Conservation (phyloP, 2,888 invertebrate species). For the Laothoe populi region DNA sequence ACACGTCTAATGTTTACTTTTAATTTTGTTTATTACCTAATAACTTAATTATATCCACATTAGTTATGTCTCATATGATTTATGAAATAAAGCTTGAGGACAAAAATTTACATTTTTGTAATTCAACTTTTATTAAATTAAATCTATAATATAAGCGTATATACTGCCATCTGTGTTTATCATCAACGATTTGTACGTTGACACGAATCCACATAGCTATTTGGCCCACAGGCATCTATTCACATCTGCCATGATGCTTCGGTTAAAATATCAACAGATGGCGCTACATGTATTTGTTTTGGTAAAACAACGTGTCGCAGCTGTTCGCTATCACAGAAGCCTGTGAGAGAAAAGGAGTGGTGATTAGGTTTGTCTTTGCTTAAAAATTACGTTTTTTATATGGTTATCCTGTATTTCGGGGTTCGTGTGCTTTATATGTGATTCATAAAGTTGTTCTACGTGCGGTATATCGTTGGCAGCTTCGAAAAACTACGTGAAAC, state of each 20-base stretch:
- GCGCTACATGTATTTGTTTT: conserved; percentile 76
- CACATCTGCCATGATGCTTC: conserved; percentile 31
- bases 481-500: conserved; percentile 64
- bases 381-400: conserved; percentile 78
- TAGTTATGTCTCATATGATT: too few species aligned
- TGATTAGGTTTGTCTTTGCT: conserved; percentile 79
- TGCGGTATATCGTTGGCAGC: conserved; percentile 69
- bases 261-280: conserved; percentile 53
- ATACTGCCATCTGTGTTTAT: conserved; percentile 47
- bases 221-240: conserved; percentile 27
- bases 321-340: conserved; percentile 84
- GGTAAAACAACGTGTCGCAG: conserved; percentile 79
- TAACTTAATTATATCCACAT: too few species aligned
- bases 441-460: conserved; percentile 59
- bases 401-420: conserved; percentile 65
- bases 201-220: neutral
- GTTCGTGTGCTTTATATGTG: conserved; percentile 62
- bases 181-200: conserved; percentile 13
- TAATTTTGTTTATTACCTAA: too few species aligned
- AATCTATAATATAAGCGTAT: neutral
- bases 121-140: neutral
- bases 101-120: too few species aligned
- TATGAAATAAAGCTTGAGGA: too few species aligned
- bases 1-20: too few species aligned
- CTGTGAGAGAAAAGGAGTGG: conserved; percentile 84